A percentile compares a stretch with the other conserved stretches of the same genome.
Evolutionary conservation across 2,797 vertebrate species (phyloP).

Genomic region (Molossus alvarezi): DNA sequence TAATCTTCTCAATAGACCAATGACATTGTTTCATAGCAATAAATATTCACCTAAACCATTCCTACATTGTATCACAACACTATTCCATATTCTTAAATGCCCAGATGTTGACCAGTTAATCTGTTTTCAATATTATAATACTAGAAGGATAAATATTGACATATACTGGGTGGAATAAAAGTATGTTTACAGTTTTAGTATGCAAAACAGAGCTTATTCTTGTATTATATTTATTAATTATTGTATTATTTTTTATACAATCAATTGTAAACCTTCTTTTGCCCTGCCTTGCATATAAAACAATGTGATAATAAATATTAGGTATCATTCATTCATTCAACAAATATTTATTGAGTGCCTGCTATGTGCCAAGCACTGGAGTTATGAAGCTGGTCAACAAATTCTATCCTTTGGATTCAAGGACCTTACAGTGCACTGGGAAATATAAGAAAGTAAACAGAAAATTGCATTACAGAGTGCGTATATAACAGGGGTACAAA

Average conservation of each 20-base stretch:
- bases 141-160: conserved; percentile 5
- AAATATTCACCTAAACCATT: neutral
- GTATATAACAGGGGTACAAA: neutral
- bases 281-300: neutral
- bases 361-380: neutral
- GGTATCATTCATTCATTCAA: neutral
- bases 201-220: neutral
- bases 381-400: neutral
- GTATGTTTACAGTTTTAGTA: neutral
- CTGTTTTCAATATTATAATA: neutral
- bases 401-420: neutral
- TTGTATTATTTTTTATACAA: neutral
- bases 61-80: conserved; percentile 7
- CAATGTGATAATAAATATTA: neutral
- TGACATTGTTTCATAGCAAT: conserved; percentile 20
- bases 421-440: neutral
- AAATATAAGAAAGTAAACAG: neutral
- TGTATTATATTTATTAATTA: neutral
- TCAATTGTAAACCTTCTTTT: neutral
- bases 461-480: neutral
- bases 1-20: neutral
- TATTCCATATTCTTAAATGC: neutral
- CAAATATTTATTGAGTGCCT: neutral
- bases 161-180: neutral
- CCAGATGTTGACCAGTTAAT: neutral